These are phyloP conservation scores for Oscheius myriophilus DNA, from an alignment of 2,888 invertebrate species.

Conservation along the genomic window DNA sequence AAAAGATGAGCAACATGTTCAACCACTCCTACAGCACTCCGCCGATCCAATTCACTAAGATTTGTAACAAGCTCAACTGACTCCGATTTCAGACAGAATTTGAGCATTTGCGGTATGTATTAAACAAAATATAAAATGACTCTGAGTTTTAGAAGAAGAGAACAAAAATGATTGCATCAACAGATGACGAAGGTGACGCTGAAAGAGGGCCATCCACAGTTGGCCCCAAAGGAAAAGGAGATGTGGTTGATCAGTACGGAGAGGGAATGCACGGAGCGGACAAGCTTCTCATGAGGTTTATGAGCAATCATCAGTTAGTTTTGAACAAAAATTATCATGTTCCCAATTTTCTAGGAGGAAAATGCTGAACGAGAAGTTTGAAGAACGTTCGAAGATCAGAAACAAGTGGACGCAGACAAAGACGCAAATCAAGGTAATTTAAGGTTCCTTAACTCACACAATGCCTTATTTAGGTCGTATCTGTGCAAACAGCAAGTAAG, in stretches of 20 bases:
- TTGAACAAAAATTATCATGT: no score
- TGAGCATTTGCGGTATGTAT: slow-evolving; percentile 24
- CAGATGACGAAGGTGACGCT: slow-evolving; percentile 20
- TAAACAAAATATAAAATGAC: background rate
- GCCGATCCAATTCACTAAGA: no score
- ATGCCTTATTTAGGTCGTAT: slow-evolving; percentile 48
- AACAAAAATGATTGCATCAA: slow-evolving; percentile 25
- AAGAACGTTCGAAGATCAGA: slow-evolving; percentile 59
- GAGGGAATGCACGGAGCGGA: slow-evolving; percentile 53
- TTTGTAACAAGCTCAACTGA: no score
- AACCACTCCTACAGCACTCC: no score
- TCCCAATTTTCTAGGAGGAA: slow-evolving; percentile 32
- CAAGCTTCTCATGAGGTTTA: slow-evolving; percentile 60
- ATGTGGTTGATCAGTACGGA: slow-evolving; percentile 41
- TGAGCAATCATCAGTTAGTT: slow-evolving; percentile 65
- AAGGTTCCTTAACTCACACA: no score
- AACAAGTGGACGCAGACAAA: slow-evolving; percentile 59
- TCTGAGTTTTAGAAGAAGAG: slow-evolving; percentile 30
- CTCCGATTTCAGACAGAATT: slow-evolving; percentile 59
- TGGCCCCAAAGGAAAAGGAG: slow-evolving; percentile 28
- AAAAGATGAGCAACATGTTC: no score
- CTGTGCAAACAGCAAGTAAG: slow-evolving; percentile 53
- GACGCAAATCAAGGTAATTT: slow-evolving; percentile 49
- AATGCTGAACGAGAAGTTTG: slow-evolving; percentile 64
- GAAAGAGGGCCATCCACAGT: slow-evolving; percentile 20